Conservation (phyloP, 2,888 invertebrate species). For the Mesorhabditis sp. region DNA sequence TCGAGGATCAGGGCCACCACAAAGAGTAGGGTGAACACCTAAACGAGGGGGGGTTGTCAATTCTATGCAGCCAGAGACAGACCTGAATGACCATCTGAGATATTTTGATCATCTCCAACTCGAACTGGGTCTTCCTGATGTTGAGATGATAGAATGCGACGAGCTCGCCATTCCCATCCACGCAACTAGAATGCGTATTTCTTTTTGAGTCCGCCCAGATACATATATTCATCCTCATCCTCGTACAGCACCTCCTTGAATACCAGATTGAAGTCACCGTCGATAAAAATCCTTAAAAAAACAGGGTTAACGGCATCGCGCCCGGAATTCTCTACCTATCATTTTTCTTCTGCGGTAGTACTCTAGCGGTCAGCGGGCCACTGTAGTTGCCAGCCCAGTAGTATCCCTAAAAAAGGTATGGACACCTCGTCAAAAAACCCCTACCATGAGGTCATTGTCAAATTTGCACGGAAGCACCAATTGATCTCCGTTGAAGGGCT, state of each 20-base stretch:
- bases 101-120: background rate
- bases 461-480: background rate
- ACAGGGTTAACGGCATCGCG: background rate
- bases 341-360: background rate
- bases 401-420: background rate
- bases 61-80: background rate
- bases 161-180: background rate
- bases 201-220: no score
- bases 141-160: background rate
- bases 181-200: background rate
- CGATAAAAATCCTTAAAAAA: conserved; percentile 4
- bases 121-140: background rate
- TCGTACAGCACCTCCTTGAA: background rate
- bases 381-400: background rate
- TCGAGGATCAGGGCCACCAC: no score
- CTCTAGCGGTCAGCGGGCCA: background rate
- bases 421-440: background rate
- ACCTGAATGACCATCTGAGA: background rate
- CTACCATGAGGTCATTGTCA: background rate
- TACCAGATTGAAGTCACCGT: background rate
- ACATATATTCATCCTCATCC: background rate
- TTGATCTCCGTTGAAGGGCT: background rate
- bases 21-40: background rate
- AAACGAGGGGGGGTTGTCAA: background rate
- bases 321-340: background rate